phyloP scores from a whole-genome alignment of 2,888 invertebrate species.

The Dascillus cervinus region DNA sequence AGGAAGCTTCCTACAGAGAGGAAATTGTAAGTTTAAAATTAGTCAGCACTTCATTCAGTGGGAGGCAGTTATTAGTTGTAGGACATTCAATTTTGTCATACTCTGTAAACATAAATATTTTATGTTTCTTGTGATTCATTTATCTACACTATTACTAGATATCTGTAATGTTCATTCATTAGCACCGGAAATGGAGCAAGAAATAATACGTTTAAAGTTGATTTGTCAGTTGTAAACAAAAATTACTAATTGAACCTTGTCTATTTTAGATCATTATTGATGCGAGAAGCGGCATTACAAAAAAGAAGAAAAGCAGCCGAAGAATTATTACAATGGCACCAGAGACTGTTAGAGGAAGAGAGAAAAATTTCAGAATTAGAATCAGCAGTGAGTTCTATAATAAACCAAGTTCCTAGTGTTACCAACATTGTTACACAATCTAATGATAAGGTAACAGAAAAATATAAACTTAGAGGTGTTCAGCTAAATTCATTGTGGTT shows the following conservation, averaged over 20 bases:
- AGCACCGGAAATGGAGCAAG: no score
- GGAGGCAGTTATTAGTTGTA: slow-evolving; percentile 25
- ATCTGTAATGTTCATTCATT: no score
- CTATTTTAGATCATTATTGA: slow-evolving; percentile 39
- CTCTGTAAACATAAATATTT: slow-evolving; percentile 13
- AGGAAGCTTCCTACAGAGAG: slow-evolving; percentile 35
- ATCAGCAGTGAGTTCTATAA: slow-evolving; percentile 35
- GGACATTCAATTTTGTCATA: slow-evolving; percentile 15
- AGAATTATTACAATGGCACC: slow-evolving; percentile 47
- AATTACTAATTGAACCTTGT: no score
- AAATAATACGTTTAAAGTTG: no score
- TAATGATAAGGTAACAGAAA: slow-evolving; percentile 6
- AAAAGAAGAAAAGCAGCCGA: slow-evolving; percentile 45
- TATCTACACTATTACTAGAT: no score
- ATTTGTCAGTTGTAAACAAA: no score
- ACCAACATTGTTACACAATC: slow-evolving; percentile 3
- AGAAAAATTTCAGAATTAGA: slow-evolving; percentile 45
- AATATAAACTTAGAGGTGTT: slow-evolving; percentile 30
- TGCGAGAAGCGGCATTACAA: slow-evolving; percentile 44
- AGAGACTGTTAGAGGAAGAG: slow-evolving; percentile 47
- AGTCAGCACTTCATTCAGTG: slow-evolving; percentile 32
- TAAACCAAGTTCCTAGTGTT: slow-evolving; percentile 26
- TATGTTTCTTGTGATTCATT: slow-evolving; percentile 2
- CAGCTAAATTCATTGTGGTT: slow-evolving; percentile 44
- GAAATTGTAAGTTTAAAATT: slow-evolving; percentile 36